Evolutionary conservation across 1,140 invertebrate species (phyloP), one percentile per base, ranked within the genome.

Genomic region (Drosophila sproati): DNA sequence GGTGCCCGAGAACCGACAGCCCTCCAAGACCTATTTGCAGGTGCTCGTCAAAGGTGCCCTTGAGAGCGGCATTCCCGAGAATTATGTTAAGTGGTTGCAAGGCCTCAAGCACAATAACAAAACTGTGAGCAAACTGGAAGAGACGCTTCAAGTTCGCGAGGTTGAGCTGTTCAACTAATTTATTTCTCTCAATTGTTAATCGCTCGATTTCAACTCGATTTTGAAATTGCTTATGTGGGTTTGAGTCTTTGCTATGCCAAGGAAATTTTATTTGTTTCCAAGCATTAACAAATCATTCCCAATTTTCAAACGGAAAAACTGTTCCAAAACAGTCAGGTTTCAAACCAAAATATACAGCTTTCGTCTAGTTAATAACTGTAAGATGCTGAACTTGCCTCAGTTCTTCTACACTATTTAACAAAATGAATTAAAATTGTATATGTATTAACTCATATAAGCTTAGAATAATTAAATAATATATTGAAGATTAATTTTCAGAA

Each of bases 21-120:
- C 91, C 2, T 92, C 91, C 2, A 82, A 77, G 34, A 92, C 91
- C 0, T 92, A 92, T 70, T 64, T 92, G 0, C 77, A 89, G 51
- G 91, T 91, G 3, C 57, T 92, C 4, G 77, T 92, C 0, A 80
- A 91, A 37, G 91, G 91, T 0, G 91, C 91, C 31, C 69, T 81
- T 4, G 86, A 92, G 62, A 86, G 82, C 2, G 77, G 64, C 4
- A 56, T 92, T 6, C 88, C 88, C 5, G 62, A 82, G 4, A 7
- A 59, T 3, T 92, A 92, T 31, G 59, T 92, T 0, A 8, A 68
- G 2, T 76, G 73, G 50, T 37, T 92, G 35, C 76, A 52, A 4
- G n/a, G 45, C 10, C 70, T 92, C 6, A 90, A 80, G 12, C 88
- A 91, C 35, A 92, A 92, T 54, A 76, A 73, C 3, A 45, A 51